These are phyloP conservation scores for Lasiommata megera DNA, from an alignment of 2,888 invertebrate genomes.

Conservation along the genomic window DNA sequence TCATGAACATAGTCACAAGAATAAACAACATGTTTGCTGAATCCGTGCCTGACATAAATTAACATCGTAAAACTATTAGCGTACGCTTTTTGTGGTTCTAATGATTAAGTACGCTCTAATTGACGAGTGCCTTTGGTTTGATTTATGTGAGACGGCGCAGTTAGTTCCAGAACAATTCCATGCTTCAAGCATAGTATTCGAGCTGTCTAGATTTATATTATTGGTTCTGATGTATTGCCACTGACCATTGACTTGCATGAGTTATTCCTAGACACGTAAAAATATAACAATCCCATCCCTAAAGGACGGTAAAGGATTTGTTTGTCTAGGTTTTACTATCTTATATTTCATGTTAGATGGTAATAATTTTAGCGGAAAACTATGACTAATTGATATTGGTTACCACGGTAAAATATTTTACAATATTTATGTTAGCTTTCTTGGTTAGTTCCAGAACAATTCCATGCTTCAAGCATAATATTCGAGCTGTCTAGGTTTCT, in stretches of 20 bases:
- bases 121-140: constrained; percentile 25
- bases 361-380: neutral
- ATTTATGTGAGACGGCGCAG: constrained; percentile 28
- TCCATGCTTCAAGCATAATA: constrained; percentile 16
- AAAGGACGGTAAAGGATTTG: neutral
- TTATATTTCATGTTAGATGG: neutral
- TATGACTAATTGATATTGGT: no score
- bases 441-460: constrained; percentile 16
- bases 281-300: neutral
- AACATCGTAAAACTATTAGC: constrained; percentile 55
- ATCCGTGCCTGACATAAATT: constrained; percentile 50
- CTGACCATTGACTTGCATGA: neutral
- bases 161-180: constrained; percentile 16
- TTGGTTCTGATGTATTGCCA: neutral
- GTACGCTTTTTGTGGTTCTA: constrained; percentile 33
- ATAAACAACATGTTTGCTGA: constrained; percentile 57
- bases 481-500: constrained; percentile 11
- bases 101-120: constrained; percentile 34
- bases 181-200: constrained; percentile 17
- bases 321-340: neutral
- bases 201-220: constrained; percentile 10
- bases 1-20: constrained; percentile 54
- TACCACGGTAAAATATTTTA: no score
- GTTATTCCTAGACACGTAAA: neutral
- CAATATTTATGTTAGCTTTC: no score